A percentile compares a stretch with the other conserved stretches of the same genome.
Evolutionary conservation across 2,888 invertebrate genomes (phyloP).

Genomic region (Xestia sexstrigata): DNA sequence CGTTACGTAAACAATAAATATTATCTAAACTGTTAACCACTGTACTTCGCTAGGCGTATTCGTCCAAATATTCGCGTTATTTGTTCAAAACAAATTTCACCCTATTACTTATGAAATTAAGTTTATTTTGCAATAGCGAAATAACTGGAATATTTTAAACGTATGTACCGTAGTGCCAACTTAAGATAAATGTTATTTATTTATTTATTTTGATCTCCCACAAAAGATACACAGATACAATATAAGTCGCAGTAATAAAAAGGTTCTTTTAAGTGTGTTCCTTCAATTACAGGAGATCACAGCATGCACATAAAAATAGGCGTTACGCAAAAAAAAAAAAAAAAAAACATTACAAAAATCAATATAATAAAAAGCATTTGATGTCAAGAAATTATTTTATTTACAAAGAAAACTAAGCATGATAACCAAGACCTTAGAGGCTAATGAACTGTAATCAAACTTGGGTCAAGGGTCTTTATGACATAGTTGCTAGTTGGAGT

Average conservation of each 20-base stretch:
- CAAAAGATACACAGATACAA: too few species aligned
- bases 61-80: constrained; percentile 5
- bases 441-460: constrained; percentile 29
- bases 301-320: too few species aligned
- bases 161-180: not conserved
- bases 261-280: too few species aligned
- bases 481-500: constrained; percentile 15
- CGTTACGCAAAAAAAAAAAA: too few species aligned
- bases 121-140: not conserved
- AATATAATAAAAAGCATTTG: too few species aligned
- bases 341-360: too few species aligned
- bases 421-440: constrained; percentile 11
- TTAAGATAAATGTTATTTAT: constrained; percentile 19
- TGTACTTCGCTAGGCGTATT: constrained; percentile 12
- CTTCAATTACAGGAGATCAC: too few species aligned
- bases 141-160: not conserved
- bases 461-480: not conserved
- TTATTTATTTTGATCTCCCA: too few species aligned
- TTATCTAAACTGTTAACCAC: constrained; percentile 37
- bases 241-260: too few species aligned
- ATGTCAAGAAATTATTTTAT: too few species aligned
- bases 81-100: not conserved
- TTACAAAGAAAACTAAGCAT: constrained; percentile 16
- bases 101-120: rapidly evolving
- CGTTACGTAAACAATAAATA: constrained; percentile 49